Percentiles rank a stretch among this genome's conserved stretches.
These are phyloP conservation scores for Drosophila prosaltans DNA, from an alignment of 1,140 invertebrate genomes.

Conservation along the genomic window DNA sequence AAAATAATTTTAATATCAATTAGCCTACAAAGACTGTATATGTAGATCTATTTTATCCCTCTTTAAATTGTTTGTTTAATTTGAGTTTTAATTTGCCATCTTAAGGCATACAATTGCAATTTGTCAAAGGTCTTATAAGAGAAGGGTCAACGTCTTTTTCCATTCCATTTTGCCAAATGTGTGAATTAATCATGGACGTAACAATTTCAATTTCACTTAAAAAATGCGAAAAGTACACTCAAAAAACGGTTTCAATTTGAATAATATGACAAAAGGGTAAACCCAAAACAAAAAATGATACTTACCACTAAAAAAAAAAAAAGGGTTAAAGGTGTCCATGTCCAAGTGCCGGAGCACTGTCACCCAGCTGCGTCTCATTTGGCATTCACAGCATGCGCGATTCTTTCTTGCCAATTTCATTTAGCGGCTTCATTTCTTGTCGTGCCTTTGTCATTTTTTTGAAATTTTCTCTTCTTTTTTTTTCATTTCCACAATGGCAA, in stretches of 20 bases:
- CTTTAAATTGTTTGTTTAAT: slow-evolving; percentile 21
- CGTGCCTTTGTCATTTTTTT: slow-evolving; percentile 74
- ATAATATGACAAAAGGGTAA: slow-evolving; percentile 60
- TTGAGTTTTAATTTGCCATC: slow-evolving; percentile 19
- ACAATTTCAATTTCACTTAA: slow-evolving; percentile 64
- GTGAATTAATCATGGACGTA: slow-evolving; percentile 70
- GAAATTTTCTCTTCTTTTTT: neutral
- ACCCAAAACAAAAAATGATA: neutral
- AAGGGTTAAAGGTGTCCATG: slow-evolving; percentile 59
- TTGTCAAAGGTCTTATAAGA: slow-evolving; percentile 40
- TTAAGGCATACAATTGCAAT: slow-evolving; percentile 33
- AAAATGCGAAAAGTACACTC: slow-evolving; percentile 75
- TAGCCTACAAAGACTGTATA: neutral
- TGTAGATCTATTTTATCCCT: too few species aligned
- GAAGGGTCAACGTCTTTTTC: slow-evolving; percentile 30
- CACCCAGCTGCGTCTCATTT: slow-evolving; percentile 62
- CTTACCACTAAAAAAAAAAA: slow-evolving; percentile 18
- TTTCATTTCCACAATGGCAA: slow-evolving; percentile 13
- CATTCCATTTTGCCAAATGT: slow-evolving; percentile 22
- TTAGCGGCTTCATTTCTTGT: slow-evolving; percentile 76
- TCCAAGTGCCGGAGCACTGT: slow-evolving; percentile 63
- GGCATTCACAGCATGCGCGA: slow-evolving; percentile 69
- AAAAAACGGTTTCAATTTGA: slow-evolving; percentile 69
- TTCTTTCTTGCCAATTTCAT: slow-evolving; percentile 72
- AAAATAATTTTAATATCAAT: slow-evolving; percentile 18